These are phyloP conservation scores for Alligator sinensis DNA, from an alignment of 2,113 vertebrate species.

Conservation along the genomic window DNA sequence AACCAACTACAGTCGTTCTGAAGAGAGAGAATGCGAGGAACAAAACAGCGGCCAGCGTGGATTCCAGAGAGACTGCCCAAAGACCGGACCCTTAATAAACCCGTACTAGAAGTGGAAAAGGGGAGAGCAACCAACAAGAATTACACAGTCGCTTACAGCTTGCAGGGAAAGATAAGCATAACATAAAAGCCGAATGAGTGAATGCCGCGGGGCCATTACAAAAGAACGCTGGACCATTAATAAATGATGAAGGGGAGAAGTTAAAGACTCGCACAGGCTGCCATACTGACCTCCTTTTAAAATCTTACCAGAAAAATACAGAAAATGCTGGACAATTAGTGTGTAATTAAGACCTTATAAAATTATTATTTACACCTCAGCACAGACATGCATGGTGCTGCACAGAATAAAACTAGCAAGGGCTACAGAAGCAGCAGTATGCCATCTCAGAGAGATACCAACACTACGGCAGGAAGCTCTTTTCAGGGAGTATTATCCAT, in stretches of 20 bases:
- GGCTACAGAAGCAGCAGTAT: too few relatives aligned
- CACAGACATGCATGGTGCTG: background rate
- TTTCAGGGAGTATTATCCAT: constrained; percentile 8
- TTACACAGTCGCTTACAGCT: constrained; percentile 6
- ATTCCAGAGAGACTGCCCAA: background rate
- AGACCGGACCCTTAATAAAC: background rate
- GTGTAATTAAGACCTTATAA: constrained; percentile 39
- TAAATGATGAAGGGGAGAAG: constrained; percentile 54
- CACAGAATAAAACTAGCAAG: background rate
- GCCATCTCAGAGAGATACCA: background rate
- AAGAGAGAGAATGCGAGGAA: background rate
- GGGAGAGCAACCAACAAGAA: constrained; percentile 22
- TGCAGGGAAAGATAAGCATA: constrained; percentile 52
- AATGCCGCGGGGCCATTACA: constrained; percentile 41
- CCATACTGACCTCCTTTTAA: constrained; percentile 53
- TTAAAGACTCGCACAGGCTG: constrained; percentile 41
- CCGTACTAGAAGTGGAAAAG: background rate
- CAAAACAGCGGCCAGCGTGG: background rate
- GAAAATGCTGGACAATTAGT: constrained; percentile 43
- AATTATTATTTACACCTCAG: background rate
- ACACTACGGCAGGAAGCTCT: background rate
- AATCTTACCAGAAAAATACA: constrained; percentile 45
- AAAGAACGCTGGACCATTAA: constrained; percentile 27
- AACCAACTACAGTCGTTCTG: background rate
- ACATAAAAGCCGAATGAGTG: constrained; percentile 31